Evolutionary conservation across 2,113 vertebrate genomes (phyloP).

Genomic region (Phoxinus phoxinus): DNA sequence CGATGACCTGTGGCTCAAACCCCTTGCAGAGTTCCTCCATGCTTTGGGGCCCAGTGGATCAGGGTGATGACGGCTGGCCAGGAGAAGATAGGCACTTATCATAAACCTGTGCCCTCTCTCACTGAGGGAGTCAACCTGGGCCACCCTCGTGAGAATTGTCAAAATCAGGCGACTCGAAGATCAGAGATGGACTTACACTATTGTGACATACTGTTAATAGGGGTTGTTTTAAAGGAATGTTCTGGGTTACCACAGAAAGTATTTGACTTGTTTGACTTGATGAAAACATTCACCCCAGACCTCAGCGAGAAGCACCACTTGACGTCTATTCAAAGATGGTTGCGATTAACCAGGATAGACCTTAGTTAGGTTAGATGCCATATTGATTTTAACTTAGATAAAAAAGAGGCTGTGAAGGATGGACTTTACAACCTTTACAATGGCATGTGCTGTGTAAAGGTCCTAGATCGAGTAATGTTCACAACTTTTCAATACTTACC

Average conservation of each 20-base stretch:
- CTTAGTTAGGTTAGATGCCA: not conserved
- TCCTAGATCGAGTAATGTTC: not conserved
- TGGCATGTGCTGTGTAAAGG: not conserved
- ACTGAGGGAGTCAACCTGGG: not conserved
- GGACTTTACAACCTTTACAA: not conserved
- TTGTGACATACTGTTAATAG: not conserved
- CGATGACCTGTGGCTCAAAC: constrained; percentile 36
- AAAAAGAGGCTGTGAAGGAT: not conserved
- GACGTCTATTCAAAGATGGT: not conserved
- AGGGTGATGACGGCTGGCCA: constrained; percentile 26
- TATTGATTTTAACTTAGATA: not conserved
- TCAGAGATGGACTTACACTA: constrained; percentile 3
- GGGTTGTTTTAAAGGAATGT: not conserved
- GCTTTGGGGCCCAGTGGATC: constrained; percentile 14
- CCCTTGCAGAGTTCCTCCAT: constrained; percentile 42
- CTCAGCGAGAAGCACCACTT: not conserved
- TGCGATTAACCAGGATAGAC: not conserved
- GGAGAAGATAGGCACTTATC: constrained; percentile 34
- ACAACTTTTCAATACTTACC: not conserved
- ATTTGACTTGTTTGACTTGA: not conserved
- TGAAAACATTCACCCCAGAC: not conserved
- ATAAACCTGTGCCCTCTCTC: constrained; percentile 18
- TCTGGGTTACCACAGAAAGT: not conserved
- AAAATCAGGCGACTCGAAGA: not conserved
- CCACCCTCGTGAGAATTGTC: not conserved